phyloP scores from a whole-genome alignment of 2,113 vertebrate genomes.

The Antigone vipio region DNA sequence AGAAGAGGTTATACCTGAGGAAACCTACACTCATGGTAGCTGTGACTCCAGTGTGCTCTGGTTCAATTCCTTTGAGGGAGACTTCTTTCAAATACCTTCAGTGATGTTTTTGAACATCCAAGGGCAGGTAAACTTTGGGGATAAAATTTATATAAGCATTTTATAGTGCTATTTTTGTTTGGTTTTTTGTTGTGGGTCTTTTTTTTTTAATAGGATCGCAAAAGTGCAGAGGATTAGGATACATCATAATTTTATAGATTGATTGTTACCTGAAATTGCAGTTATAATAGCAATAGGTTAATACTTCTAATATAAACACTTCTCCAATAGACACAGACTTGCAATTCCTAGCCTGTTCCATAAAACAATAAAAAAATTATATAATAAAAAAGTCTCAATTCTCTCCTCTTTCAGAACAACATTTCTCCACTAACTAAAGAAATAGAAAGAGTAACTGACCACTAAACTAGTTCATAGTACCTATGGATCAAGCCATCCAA shows the following conservation, averaged over 20 bases:
- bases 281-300: not conserved
- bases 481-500: not conserved
- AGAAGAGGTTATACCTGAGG: not conserved
- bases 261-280: not conserved
- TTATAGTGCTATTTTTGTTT: not conserved
- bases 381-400: not conserved
- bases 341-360: not conserved
- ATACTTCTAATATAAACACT: not conserved
- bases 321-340: not conserved
- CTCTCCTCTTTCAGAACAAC: not conserved
- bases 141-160: not conserved
- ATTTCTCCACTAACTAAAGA: not conserved
- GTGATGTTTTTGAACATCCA: not conserved
- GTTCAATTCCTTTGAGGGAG: not conserved
- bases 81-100: not conserved
- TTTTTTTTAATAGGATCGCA: not conserved
- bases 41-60: not conserved
- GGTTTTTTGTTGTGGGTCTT: no score
- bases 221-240: not conserved
- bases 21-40: not conserved
- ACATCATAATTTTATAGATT: not conserved
- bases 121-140: not conserved
- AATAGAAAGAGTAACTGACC: not conserved
- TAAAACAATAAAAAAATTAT: not conserved
- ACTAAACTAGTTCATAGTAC: not conserved